Evolutionary conservation across 2,888 invertebrate species (phyloP).

Genomic region (Nomada lathburiana): DNA sequence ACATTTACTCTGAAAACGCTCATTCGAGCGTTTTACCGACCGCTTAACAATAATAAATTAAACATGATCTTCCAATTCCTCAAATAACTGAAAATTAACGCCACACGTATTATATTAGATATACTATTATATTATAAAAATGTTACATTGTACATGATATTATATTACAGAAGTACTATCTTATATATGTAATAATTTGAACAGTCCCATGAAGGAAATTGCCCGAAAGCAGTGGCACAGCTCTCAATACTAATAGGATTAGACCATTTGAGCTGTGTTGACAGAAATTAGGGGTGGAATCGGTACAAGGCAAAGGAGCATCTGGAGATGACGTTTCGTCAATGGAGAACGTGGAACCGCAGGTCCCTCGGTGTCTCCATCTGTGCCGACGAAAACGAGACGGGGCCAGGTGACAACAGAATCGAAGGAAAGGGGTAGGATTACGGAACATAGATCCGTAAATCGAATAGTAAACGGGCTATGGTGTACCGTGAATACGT

Average conservation of each 20-base stretch:
- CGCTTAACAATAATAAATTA: too few species aligned
- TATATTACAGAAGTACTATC: too few species aligned
- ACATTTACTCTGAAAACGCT: too few species aligned
- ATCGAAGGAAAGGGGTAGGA: not conserved
- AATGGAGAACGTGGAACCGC: conserved; percentile 65
- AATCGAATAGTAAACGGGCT: conserved; percentile 53
- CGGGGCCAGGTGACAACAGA: conserved; percentile 34
- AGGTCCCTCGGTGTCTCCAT: conserved; percentile 26
- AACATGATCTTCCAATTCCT: too few species aligned
- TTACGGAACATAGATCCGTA: conserved; percentile 31
- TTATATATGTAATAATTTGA: too few species aligned
- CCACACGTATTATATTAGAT: too few species aligned
- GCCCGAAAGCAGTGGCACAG: conserved; percentile 54
- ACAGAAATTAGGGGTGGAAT: conserved; percentile 72
- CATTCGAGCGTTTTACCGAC: too few species aligned
- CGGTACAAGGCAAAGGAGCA: conserved; percentile 70
- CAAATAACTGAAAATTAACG: too few species aligned
- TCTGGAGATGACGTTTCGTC: conserved; percentile 79
- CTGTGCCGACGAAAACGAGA: conserved; percentile 36
- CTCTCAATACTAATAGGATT: conserved; percentile 56
- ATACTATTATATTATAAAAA: too few species aligned
- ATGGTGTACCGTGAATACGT: conserved; percentile 23
- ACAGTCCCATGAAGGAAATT: conserved; percentile 8
- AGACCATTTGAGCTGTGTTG: conserved; percentile 47
- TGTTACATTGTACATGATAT: too few species aligned